Evolutionary conservation across 2,888 invertebrate species (phyloP).

Genomic region (Hirtodrosophila duncani): DNA sequence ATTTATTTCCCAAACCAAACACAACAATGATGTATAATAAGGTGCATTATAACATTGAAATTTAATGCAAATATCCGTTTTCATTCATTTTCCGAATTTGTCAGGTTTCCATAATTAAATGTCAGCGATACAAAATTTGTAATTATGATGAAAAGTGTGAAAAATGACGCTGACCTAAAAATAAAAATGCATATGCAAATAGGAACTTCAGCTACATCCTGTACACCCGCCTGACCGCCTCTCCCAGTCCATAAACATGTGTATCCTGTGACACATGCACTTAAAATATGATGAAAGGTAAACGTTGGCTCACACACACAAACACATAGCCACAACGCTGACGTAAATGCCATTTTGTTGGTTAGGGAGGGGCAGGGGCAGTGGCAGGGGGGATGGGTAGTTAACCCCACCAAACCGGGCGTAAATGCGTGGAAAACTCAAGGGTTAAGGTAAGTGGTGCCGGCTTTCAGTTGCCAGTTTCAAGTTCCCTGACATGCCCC

Average conservation of each 20-base stretch:
- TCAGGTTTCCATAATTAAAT: no score
- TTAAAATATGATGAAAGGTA: constrained; percentile 31
- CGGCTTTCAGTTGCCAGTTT: constrained; percentile 8
- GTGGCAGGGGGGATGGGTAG: constrained; percentile 2
- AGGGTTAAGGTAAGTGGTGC: constrained; percentile 58
- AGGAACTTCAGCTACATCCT: constrained; percentile 14
- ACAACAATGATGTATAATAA: no score
- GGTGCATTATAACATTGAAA: no score
- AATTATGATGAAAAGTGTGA: constrained; percentile 31
- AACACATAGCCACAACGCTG: background rate
- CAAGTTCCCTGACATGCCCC: no score
- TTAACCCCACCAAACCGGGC: no score
- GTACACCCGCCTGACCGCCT: no score
- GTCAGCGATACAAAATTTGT: constrained; percentile 5
- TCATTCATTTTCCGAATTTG: no score
- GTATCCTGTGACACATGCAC: constrained; percentile 35
- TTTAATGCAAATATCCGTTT: no score
- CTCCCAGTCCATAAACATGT: no score
- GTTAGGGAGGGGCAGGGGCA: constrained; percentile 21
- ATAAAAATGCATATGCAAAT: constrained; percentile 23
- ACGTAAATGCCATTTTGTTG: constrained; percentile 12
- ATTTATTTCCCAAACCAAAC: no score
- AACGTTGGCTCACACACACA: constrained; percentile 19
- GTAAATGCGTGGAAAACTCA: constrained; percentile 60
- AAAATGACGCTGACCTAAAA: constrained; percentile 67